phyloP scores from a whole-genome alignment of 2,888 invertebrate species.

The Melitaea athalia region DNA sequence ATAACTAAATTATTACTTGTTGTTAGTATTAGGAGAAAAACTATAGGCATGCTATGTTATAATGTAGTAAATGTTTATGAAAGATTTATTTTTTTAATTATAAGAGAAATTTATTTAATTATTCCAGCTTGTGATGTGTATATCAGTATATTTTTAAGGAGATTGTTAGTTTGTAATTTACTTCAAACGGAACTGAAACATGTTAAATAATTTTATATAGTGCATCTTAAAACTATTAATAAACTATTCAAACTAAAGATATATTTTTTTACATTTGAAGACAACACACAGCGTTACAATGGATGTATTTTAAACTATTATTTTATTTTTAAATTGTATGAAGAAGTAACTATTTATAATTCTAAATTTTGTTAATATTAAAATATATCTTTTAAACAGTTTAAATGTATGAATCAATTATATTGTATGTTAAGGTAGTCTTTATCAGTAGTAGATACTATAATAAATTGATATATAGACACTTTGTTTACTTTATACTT shows the following conservation, averaged over 20 bases:
- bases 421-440: background rate
- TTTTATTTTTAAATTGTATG: background rate
- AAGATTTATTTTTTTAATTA: background rate
- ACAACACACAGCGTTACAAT: too few species aligned
- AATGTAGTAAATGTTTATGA: background rate
- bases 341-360: background rate
- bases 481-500: background rate
- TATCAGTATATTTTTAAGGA: too few species aligned
- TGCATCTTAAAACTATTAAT: too few species aligned
- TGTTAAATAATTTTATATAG: too few species aligned
- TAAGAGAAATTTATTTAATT: background rate
- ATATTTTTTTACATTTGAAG: too few species aligned
- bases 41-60: background rate
- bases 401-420: background rate
- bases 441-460: background rate
- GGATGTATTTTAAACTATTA: background rate
- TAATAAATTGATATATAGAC: background rate
- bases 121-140: conserved; percentile 2
- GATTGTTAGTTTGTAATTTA: too few species aligned
- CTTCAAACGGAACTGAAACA: too few species aligned
- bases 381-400: background rate
- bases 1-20: conserved; percentile 48
- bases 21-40: background rate
- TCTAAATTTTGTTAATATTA: background rate
- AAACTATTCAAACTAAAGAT: too few species aligned